A percentile compares a stretch with the other conserved stretches of the same genome.
Evolutionary conservation across 2,888 invertebrate genomes (phyloP).

Genomic region (Nephrotoma flavescens): DNA sequence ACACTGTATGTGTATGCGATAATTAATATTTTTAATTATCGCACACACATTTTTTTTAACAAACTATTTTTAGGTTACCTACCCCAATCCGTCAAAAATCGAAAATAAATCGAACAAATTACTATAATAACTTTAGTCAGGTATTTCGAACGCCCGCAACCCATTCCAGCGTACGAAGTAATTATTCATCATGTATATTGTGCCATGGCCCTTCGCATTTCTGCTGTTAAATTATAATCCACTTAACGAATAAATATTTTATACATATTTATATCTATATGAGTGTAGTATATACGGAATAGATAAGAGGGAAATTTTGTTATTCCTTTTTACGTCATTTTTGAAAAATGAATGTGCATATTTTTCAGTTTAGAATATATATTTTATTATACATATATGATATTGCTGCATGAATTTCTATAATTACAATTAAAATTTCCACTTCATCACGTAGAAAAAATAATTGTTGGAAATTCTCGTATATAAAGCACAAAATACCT

Average conservation of each 20-base stretch:
- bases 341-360: neutral
- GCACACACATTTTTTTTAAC: neutral
- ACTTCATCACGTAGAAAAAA: neutral
- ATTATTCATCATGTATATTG: neutral
- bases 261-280: neutral
- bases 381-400: neutral
- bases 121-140: neutral
- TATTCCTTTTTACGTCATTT: neutral
- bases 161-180: neutral
- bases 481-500: neutral
- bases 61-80: neutral
- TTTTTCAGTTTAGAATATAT: neutral
- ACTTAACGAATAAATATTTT: neutral
- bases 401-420: neutral
- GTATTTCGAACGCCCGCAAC: neutral
- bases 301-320: too few relatives aligned
- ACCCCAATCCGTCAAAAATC: neutral
- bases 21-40: neutral
- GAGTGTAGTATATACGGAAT: too few relatives aligned
- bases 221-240: neutral
- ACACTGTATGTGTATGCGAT: neutral
- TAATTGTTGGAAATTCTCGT: too few relatives aligned
- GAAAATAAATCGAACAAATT: neutral
- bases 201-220: neutral
- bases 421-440: neutral